Base-by-base conservation (phyloP, 35 echinoderm and acorn worm genomes). In the Eucidaris tribuloides region DNA sequence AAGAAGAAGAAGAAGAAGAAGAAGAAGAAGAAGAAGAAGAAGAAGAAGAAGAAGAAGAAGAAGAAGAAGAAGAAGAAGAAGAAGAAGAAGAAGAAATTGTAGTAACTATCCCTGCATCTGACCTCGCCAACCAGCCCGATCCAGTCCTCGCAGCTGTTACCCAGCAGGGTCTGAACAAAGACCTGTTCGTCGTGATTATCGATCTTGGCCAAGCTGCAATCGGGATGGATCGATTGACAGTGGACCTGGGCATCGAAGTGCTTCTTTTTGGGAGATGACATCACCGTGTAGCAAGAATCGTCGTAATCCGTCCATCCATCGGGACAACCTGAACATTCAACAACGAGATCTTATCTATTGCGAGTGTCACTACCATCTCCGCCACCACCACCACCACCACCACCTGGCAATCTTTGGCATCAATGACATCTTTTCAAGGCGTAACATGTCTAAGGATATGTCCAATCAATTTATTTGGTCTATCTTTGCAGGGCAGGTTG, bases 1-100 rank as follows among this genome's bases (percentile, higher is more conserved):
- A 65, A 65, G 62, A 65, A 65, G 62, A 65, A 65, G 62, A 65
- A 65, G 62, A 65, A 65, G 62, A 65, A 65, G 62, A 65, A 65
- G 62, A 65, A 65, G 62, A 65, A 65, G 62, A 65, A 65, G 62
- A 65, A 65, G 62, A 65, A 65, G 62, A 65, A 65, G 62, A 65
- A 65, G 62, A 65, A 65, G 62, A 65, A 65, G 62, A 65, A 65
- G 62, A 65, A 65, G 62, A 65, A 65, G 62, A 65, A 65, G 62
- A 65, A 65, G 62, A 65, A 65, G 62, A 65, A 24, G 62, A 65
- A 65, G 62, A 65, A 65, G 62, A 65, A 24, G 62, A 65, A 65
- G 62, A 65, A 65, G 62, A 65, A 65, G 62, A 65, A 65, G 62
- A 65, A 65, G 62, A 65, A 65, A 33, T 6, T 13, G 62, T 13